Base-by-base conservation (phyloP, 2,113 vertebrate species). In the Bambusicola thoracicus region DNA sequence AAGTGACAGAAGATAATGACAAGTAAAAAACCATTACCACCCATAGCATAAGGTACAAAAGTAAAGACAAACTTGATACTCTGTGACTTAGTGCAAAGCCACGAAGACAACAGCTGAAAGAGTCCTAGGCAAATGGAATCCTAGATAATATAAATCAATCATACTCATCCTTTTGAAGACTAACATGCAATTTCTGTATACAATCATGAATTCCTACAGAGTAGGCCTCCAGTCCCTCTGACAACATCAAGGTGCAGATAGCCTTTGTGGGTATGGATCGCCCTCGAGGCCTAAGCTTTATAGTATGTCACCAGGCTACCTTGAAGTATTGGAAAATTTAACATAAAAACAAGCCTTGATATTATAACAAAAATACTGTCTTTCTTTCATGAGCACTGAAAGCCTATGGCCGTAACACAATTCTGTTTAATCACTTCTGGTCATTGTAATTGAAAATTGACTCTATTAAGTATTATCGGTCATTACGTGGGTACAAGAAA, bases 211-310 rank as follows among this genome's bases (percentile, higher is more conserved):
- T 74, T 90, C 30, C 27, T 46, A 12, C 2, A 24, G 41, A 49
- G 17, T 30, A 55, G 29, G 15, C 34, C 34, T 46, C 8, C 40
- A 30, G 24, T 48, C 46, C 41, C 44, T 46, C 58, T 53, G 30
- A 14, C 13, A 65, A 46, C 17, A 63, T 20, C 36, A 59, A 75
- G 8, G 27, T 58, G 25, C 68, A 18, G 22, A 40, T 6, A 55
- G 67, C 6, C 17, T 44, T 34, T 0, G 0, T 1, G 48, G n/a
- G 20, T 75, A 16, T 79, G 32, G 16, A 75, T 20, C 78, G 20
- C 13, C 3, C 13, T 12, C n/a, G n/a, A 30, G 20, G 46, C 67
- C 55, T 89, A 55, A 90, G 63, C 10, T 15, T 62, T 24, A 53
- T 16, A 18, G 0, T 3, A 11, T 19, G 20, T 20, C 19, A 65